phyloP scores from a whole-genome alignment of 1,140 invertebrate genomes.

The Anagrus nilaparvatae region DNA sequence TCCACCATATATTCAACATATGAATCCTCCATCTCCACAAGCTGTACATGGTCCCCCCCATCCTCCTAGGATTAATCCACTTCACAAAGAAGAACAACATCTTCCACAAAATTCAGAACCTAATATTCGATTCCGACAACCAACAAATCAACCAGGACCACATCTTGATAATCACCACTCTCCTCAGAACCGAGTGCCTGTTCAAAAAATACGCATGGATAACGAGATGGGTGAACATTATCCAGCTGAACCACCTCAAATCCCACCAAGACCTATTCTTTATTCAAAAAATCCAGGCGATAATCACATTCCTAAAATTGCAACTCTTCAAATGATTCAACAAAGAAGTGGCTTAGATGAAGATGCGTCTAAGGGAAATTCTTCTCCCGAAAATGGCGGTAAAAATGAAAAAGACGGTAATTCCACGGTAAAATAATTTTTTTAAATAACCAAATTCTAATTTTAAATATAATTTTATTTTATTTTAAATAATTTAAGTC shows the following conservation, averaged over 20 bases:
- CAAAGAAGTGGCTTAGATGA: slow-evolving; percentile 27
- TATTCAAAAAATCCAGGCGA: slow-evolving; percentile 32
- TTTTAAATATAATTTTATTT: no score
- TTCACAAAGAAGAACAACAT: slow-evolving; percentile 5
- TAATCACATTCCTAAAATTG: slow-evolving; percentile 26
- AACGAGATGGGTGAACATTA: slow-evolving; percentile 32
- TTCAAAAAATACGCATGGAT: slow-evolving; percentile 24
- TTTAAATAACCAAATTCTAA: no score
- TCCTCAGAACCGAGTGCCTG: not conserved
- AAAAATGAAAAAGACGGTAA: no score
- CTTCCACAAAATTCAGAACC: slow-evolving; percentile 10
- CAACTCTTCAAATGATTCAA: slow-evolving; percentile 57
- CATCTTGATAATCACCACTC: slow-evolving; percentile 3
- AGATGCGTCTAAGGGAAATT: slow-evolving; percentile 14
- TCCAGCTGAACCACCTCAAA: slow-evolving; percentile 36
- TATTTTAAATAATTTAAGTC: no score
- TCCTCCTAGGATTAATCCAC: no score
- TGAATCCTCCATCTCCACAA: slow-evolving; percentile 43
- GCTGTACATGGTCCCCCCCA: slow-evolving; percentile 13
- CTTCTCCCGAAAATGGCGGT: no score
- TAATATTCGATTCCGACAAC: slow-evolving; percentile 18
- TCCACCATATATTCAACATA: slow-evolving; percentile 14
- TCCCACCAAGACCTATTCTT: slow-evolving; percentile 36
- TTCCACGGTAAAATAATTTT: no score
- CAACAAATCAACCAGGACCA: slow-evolving; percentile 6